These are phyloP conservation scores for Sinocyclocheilus anshuiensis DNA, from an alignment of 2,113 vertebrate species.

Conservation along the genomic window DNA sequence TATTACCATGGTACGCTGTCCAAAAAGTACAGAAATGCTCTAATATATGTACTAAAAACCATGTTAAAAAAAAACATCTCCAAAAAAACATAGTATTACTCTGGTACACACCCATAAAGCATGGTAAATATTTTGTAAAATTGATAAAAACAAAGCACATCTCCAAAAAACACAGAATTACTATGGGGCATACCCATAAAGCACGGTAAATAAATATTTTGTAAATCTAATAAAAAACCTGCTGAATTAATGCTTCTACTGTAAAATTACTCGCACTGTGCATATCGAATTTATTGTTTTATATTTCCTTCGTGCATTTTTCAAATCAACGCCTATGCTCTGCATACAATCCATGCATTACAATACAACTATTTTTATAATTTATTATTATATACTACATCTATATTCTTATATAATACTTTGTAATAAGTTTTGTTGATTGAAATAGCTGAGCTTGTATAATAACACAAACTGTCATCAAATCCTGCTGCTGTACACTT, in stretches of 20 bases:
- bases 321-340: not conserved
- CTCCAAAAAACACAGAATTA: not conserved
- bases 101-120: not conserved
- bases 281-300: not conserved
- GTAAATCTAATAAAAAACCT: not conserved
- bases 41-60: not conserved
- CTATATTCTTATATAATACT: not conserved
- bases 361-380: not conserved
- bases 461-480: conserved; percentile 1
- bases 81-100: not conserved
- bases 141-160: not conserved
- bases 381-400: not conserved
- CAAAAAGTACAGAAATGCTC: not conserved
- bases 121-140: not conserved
- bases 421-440: not conserved
- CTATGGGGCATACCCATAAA: not conserved
- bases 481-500: not conserved
- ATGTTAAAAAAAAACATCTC: not conserved
- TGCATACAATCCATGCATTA: not conserved
- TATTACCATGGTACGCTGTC: too few species aligned
- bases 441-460: not conserved
- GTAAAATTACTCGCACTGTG: not conserved
- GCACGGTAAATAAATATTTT: not conserved
- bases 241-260: not conserved
- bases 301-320: too few species aligned